These are phyloP conservation scores for Pseudococcus jackbeardsleyi DNA, from an alignment of 2,888 invertebrate genomes.

Conservation along the genomic window DNA sequence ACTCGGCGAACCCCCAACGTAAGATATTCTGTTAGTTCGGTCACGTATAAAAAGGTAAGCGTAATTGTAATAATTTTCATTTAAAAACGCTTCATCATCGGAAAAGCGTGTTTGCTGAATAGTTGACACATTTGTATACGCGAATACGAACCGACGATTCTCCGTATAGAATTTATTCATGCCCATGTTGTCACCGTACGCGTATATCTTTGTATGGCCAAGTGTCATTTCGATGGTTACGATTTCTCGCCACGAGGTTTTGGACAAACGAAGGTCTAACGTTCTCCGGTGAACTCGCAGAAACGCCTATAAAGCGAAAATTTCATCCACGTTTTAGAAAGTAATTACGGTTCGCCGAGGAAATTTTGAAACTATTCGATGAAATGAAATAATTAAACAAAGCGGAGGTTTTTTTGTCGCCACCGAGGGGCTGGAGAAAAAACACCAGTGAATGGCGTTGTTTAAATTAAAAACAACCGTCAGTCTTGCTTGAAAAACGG, in stretches of 20 bases:
- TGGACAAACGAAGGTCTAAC: not conserved
- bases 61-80: constrained; percentile 41
- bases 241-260: not conserved
- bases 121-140: constrained; percentile 9
- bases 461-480: constrained; percentile 45
- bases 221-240: not conserved
- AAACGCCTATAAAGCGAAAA: constrained; percentile 15
- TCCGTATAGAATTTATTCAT: constrained; percentile 14
- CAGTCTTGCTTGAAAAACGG: constrained; percentile 31
- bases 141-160: not conserved
- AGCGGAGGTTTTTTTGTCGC: constrained; percentile 13
- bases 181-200: not conserved
- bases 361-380: constrained; percentile 31
- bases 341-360: constrained; percentile 20
- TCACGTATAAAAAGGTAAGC: constrained; percentile 38
- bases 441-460: constrained; percentile 1
- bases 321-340: constrained; percentile 37
- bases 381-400: constrained; percentile 52
- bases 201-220: not conserved
- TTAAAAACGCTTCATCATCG: constrained; percentile 41
- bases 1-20: not conserved
- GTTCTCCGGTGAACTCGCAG: not conserved
- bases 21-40: constrained; percentile 8
- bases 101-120: constrained; percentile 19
- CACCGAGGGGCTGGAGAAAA: not conserved